A percentile compares a stretch with the other conserved stretches of the same genome.
Conservation (phyloP, 64 coral and sea anemone species). For the Actinia equina region DNA sequence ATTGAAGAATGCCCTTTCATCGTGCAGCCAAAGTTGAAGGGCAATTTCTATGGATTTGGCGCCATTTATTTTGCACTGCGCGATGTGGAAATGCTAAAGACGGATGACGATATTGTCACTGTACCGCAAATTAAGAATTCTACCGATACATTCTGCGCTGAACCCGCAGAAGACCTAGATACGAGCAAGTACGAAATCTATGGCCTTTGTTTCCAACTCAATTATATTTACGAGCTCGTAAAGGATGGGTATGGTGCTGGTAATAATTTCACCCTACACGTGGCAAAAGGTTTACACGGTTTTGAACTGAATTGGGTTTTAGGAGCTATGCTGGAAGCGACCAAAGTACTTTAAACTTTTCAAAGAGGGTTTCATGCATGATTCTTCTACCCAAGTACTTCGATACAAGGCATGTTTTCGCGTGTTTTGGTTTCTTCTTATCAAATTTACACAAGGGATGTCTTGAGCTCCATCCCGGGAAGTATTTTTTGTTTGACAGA, state of each 20-base stretch:
- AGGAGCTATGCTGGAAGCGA: neutral
- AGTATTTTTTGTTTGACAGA: no score
- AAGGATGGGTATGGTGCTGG: neutral
- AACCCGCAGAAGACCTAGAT: neutral
- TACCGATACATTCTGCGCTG: neutral
- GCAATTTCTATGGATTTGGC: neutral
- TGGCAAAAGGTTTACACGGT: neutral
- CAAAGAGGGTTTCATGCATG: no score
- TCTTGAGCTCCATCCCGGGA: no score
- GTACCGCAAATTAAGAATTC: neutral
- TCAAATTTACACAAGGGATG: no score
- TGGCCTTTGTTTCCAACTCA: neutral
- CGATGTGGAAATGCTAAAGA: neutral
- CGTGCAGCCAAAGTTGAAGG: neutral
- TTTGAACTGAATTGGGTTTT: slow-evolving; percentile 7
- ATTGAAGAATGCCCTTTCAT: neutral
- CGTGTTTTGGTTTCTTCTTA: no score
- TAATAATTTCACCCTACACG: neutral
- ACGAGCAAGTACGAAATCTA: neutral
- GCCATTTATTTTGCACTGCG: neutral
- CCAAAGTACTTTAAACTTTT: neutral
- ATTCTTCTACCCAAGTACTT: no score
- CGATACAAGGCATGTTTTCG: no score
- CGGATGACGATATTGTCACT: neutral
- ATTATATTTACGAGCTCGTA: slow-evolving; percentile 13